Evolutionary conservation across 1,140 invertebrate species (phyloP).

Genomic region (Solenopsis fugax): DNA sequence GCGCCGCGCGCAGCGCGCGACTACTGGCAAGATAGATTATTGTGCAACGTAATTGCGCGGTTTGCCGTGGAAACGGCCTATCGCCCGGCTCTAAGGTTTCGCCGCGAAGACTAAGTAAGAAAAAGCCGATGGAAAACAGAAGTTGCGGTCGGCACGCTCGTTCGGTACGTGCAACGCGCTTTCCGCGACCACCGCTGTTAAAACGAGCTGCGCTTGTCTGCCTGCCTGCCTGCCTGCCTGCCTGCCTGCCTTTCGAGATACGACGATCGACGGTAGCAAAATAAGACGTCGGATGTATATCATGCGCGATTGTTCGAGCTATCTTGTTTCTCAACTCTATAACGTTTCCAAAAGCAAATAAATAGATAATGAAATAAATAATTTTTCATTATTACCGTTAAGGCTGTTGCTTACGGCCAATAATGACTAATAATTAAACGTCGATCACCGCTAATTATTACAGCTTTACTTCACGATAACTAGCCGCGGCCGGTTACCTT

Average conservation of each 20-base stretch:
- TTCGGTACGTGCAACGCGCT: slow-evolving; percentile 35
- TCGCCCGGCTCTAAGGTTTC: slow-evolving; percentile 74
- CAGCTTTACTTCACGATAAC: not conserved
- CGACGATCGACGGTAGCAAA: slow-evolving; percentile 1
- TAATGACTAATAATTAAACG: slow-evolving; percentile 15
- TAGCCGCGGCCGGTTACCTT: not conserved
- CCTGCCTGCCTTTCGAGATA: not conserved
- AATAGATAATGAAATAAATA: not conserved
- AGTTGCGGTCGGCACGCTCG: slow-evolving; percentile 72
- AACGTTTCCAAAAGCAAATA: not conserved
- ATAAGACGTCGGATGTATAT: not conserved
- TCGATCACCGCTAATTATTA: slow-evolving; percentile 17
- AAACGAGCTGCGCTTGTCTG: slow-evolving; percentile 22
- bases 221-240: not conserved
- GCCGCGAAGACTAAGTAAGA: slow-evolving; percentile 70
- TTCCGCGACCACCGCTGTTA: slow-evolving; percentile 6
- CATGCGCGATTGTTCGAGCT: not conserved
- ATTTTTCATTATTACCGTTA: not conserved
- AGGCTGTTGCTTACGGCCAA: not conserved
- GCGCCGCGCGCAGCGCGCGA: slow-evolving; percentile 14
- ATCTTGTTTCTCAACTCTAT: not conserved
- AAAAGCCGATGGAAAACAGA: slow-evolving; percentile 76
- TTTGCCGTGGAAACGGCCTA: slow-evolving; percentile 79
- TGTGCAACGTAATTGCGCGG: slow-evolving; percentile 83
- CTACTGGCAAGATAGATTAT: slow-evolving; percentile 71